Evolutionary conservation across 2,888 invertebrate genomes (phyloP).

Genomic region (Peribatodes rhomboidaria): DNA sequence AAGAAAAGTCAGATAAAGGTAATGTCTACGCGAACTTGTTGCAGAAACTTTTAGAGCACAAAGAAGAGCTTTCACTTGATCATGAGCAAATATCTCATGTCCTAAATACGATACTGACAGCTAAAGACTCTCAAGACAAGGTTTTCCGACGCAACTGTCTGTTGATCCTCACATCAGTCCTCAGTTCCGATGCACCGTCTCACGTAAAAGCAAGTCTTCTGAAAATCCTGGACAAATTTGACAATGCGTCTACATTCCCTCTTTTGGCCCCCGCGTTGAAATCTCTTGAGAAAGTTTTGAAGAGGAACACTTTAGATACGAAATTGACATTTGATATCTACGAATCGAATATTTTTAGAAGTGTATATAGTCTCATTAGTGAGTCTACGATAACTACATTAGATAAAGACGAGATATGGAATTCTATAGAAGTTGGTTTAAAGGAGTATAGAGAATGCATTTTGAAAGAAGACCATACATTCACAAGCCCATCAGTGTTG

Average conservation of each 20-base stretch:
- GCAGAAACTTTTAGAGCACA: slow-evolving; percentile 77
- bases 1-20: slow-evolving; percentile 65
- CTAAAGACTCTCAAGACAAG: slow-evolving; percentile 79
- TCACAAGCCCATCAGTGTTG: slow-evolving; percentile 77
- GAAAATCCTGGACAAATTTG: slow-evolving; percentile 76
- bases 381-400: slow-evolving; percentile 77
- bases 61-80: slow-evolving; percentile 88
- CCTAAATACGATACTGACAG: slow-evolving; percentile 87
- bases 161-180: slow-evolving; percentile 68
- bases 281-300: slow-evolving; percentile 60
- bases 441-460: slow-evolving; percentile 82
- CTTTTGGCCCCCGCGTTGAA: slow-evolving; percentile 67
- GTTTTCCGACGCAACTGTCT: slow-evolving; percentile 73
- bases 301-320: slow-evolving; percentile 55
- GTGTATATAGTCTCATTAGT: slow-evolving; percentile 86
- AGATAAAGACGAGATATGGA: slow-evolving; percentile 82
- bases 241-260: slow-evolving; percentile 76
- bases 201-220: slow-evolving; percentile 80
- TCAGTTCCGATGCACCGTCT: slow-evolving; percentile 73
- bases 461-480: slow-evolving; percentile 68
- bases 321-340: slow-evolving; percentile 77
- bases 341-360: slow-evolving; percentile 83
- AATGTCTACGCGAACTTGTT: slow-evolving; percentile 77
- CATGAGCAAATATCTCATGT: slow-evolving; percentile 88
- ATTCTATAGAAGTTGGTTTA: slow-evolving; percentile 85